phyloP scores from a whole-genome alignment of 2,888 invertebrate genomes.

The Xanthorhoe designata region DNA sequence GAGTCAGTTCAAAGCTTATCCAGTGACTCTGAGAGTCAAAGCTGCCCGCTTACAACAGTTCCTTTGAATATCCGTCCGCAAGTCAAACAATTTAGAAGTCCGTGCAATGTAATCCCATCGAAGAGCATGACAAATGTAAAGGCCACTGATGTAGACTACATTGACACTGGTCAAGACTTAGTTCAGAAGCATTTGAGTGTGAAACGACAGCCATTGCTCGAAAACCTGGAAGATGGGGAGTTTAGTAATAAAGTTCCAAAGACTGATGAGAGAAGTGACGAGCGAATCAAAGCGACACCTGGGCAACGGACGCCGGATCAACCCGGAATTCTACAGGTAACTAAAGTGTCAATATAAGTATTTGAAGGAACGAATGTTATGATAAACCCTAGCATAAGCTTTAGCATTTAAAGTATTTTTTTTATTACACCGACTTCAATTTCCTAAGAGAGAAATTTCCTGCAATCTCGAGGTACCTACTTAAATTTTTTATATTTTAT shows the following conservation, averaged over 20 bases:
- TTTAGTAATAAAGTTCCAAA: conserved; percentile 83
- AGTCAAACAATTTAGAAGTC: conserved; percentile 68
- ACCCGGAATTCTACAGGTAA: conserved; percentile 88
- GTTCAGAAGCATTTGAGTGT: conserved; percentile 69
- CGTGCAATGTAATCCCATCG: conserved; percentile 81
- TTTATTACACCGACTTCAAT: too few species aligned
- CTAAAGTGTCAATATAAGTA: background rate
- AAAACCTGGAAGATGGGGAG: conserved; percentile 74
- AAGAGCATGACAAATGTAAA: conserved; percentile 88
- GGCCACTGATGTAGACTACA: conserved; percentile 77
- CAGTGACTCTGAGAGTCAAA: conserved; percentile 87
- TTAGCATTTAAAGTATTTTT: too few species aligned
- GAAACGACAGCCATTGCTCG: conserved; percentile 81
- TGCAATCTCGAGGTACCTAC: too few species aligned
- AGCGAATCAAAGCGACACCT: conserved; percentile 56
- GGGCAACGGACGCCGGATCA: conserved; percentile 66
- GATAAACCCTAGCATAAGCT: too few species aligned
- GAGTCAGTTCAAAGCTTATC: conserved; percentile 89
- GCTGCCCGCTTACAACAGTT: conserved; percentile 83
- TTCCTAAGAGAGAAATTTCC: too few species aligned
- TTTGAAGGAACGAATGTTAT: too few species aligned
- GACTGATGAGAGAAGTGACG: conserved; percentile 70
- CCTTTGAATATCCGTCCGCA: conserved; percentile 84
- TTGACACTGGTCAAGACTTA: conserved; percentile 75
- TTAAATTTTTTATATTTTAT: too few species aligned